Evolutionary conservation across 2,113 vertebrate genomes (phyloP).

Genomic region (Hemicordylus capensis): DNA sequence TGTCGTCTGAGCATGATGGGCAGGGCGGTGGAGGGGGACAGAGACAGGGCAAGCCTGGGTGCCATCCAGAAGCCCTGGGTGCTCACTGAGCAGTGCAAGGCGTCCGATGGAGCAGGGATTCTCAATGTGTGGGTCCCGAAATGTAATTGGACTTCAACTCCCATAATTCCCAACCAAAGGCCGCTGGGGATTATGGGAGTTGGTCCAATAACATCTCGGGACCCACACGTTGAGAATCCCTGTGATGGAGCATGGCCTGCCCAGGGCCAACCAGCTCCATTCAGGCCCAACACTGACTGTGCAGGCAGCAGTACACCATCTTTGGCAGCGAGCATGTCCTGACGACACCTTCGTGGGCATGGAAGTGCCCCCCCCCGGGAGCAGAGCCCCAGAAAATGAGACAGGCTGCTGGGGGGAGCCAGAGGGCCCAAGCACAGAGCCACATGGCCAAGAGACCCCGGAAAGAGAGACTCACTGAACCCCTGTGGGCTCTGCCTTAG

Average conservation of each 20-base stretch:
- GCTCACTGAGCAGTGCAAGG: background rate
- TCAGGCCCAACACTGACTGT: background rate
- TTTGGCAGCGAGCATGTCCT: background rate
- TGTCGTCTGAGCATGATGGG: rapidly evolving
- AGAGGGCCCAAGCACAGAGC: background rate
- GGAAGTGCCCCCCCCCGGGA: background rate
- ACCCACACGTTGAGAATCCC: too few relatives aligned
- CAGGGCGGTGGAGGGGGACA: too few relatives aligned
- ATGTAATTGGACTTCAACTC: too few relatives aligned
- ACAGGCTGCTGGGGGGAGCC: background rate
- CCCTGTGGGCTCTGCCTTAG: background rate
- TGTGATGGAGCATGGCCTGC: background rate
- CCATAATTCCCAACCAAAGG: background rate
- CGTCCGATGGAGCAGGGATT: too few relatives aligned
- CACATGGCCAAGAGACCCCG: conserved; percentile 26
- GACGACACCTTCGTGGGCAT: conserved; percentile 39
- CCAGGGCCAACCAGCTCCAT: conserved; percentile 23
- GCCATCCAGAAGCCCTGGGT: background rate
- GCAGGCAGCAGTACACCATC: conserved; percentile 2
- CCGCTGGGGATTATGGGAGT: too few relatives aligned
- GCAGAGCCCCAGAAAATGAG: background rate
- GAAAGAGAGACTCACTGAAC: too few relatives aligned
- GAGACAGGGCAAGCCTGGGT: too few relatives aligned
- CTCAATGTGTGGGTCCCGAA: too few relatives aligned
- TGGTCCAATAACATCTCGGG: too few relatives aligned